Evolutionary conservation across 2,113 vertebrate genomes (phyloP).

Genomic region (Meriones unguiculatus): DNA sequence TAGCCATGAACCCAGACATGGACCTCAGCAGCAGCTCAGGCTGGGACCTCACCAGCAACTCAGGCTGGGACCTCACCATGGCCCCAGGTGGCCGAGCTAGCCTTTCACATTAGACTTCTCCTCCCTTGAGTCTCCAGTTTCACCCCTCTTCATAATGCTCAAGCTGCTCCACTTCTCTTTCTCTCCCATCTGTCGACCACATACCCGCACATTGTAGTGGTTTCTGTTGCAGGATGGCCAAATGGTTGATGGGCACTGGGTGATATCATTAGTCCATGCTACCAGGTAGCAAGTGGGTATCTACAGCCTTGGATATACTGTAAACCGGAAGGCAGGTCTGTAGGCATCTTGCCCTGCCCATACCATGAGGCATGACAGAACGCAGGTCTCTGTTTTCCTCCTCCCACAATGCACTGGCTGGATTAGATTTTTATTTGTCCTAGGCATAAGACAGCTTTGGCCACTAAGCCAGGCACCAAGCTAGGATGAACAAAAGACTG

Average conservation of each 20-base stretch:
- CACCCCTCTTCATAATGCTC: background rate
- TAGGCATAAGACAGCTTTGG: background rate
- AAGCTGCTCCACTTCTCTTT: background rate
- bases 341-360: background rate
- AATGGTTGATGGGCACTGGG: background rate
- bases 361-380: background rate
- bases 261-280: background rate
- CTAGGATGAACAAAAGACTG: background rate
- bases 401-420: background rate
- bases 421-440: background rate
- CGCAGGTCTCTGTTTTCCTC: background rate
- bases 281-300: background rate
- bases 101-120: background rate
- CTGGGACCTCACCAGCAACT: background rate
- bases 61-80: background rate
- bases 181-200: background rate
- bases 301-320: background rate
- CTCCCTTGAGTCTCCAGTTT: background rate
- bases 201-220: background rate
- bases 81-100: background rate
- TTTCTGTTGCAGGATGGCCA: background rate
- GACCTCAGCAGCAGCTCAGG: background rate
- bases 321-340: background rate
- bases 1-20: background rate
- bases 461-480: background rate